Percentiles rank a stretch among this genome's conserved stretches.
Conservation (phyloP, 2,888 invertebrate species). For the Coleophora flavipennella region DNA sequence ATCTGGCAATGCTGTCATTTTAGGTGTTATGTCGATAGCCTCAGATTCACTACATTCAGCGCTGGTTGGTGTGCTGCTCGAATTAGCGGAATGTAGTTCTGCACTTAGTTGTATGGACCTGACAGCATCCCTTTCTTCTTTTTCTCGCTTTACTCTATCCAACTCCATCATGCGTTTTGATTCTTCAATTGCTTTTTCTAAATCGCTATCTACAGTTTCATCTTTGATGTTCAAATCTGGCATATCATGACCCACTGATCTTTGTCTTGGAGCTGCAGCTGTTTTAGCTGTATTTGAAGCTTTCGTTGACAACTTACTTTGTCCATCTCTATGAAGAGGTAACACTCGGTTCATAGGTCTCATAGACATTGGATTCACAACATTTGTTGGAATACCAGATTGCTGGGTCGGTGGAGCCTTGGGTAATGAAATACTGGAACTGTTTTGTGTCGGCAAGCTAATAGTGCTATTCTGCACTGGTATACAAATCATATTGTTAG, state of each 20-base stretch:
- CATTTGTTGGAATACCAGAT: conserved; percentile 78
- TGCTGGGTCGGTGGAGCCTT: conserved; percentile 75
- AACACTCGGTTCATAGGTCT: conserved; percentile 85
- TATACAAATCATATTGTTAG: conserved; percentile 57
- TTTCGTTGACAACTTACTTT: conserved; percentile 61
- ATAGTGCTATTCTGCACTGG: conserved; percentile 62
- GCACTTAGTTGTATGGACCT: conserved; percentile 48
- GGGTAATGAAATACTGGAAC: conserved; percentile 73
- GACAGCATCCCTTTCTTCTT: conserved; percentile 55
- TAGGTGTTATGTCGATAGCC: conserved; percentile 28
- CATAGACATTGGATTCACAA: conserved; percentile 78
- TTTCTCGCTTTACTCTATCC: conserved; percentile 55
- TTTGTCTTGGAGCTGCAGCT: conserved; percentile 38
- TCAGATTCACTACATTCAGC: conserved; percentile 25
- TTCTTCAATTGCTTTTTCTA: conserved; percentile 65
- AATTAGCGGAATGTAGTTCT: conserved; percentile 46
- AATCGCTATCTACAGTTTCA: conserved; percentile 64
- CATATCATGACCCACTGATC: conserved; percentile 61
- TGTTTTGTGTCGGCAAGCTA: conserved; percentile 61
- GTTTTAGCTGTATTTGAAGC: conserved; percentile 35
- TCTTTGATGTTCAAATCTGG: conserved; percentile 67
- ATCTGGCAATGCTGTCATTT: conserved; percentile 52
- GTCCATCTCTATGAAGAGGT: conserved; percentile 81
- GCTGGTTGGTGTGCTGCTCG: conserved; percentile 28
- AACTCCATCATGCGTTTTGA: conserved; percentile 66